Percentiles rank a stretch among this genome's conserved stretches.
Evolutionary conservation across 1,140 invertebrate genomes (phyloP).

Genomic region (Neodiprion lecontei): DNA sequence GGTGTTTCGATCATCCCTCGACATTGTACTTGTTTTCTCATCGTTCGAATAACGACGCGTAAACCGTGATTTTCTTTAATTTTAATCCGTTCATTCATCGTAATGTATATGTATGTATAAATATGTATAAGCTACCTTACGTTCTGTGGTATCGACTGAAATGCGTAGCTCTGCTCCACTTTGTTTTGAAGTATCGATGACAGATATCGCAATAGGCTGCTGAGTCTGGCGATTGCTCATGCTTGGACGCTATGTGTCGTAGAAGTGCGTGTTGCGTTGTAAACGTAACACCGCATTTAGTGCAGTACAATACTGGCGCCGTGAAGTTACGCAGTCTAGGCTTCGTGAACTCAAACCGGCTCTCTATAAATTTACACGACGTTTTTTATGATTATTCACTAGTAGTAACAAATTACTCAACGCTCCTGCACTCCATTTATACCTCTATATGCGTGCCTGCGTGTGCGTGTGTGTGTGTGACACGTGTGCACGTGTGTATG

Average conservation of each 20-base stretch:
- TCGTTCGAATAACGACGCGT: too few species aligned
- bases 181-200: constrained; percentile 44
- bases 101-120: too few species aligned
- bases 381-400: neutral
- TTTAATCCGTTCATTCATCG: too few species aligned
- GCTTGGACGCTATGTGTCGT: constrained; percentile 44
- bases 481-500: too few species aligned
- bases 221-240: constrained; percentile 34
- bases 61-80: too few species aligned
- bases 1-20: too few species aligned
- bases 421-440: too few species aligned
- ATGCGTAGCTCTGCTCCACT: constrained; percentile 48
- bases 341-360: neutral
- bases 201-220: constrained; percentile 43
- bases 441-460: too few species aligned
- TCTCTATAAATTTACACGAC: neutral
- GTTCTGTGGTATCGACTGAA: constrained; percentile 44
- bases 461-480: too few species aligned
- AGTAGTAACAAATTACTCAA: too few species aligned
- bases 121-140: neutral
- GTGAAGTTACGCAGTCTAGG: constrained; percentile 2
- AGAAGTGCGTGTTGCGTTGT: constrained; percentile 44
- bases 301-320: constrained; percentile 27
- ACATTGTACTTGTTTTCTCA: too few species aligned
- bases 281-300: constrained; percentile 40